phyloP scores from a whole-genome alignment of 2,797 vertebrate species.

The Limnodromus scolopaceus region DNA sequence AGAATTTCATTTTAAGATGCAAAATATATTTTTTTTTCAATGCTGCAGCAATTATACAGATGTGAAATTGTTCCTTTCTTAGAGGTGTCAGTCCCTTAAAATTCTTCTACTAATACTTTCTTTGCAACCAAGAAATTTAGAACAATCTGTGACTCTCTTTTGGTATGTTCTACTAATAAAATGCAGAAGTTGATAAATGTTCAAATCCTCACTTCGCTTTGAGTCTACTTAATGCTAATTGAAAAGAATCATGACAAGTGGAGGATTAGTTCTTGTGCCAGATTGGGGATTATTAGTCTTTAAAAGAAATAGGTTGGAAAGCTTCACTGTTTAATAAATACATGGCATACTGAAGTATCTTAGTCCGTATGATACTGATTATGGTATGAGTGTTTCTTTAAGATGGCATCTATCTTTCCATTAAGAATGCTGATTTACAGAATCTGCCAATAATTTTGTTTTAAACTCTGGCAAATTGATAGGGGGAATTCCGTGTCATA shows the following conservation, averaged over 20 bases:
- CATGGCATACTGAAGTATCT: constrained; percentile 70
- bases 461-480: constrained; percentile 10
- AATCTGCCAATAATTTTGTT: constrained; percentile 33
- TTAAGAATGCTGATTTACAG: constrained; percentile 26
- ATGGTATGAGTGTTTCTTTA: constrained; percentile 10
- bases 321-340: constrained; percentile 75
- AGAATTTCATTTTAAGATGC: not conserved
- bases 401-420: not conserved
- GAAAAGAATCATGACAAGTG: constrained; percentile 79
- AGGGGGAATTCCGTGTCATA: not conserved
- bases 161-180: constrained; percentile 37
- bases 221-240: constrained; percentile 76
- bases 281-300: constrained; percentile 74
- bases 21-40: not conserved
- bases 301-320: constrained; percentile 77
- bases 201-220: constrained; percentile 64
- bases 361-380: constrained; percentile 74
- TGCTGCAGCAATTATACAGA: not conserved
- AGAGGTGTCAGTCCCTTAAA: not conserved
- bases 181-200: constrained; percentile 71
- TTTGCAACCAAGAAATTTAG: constrained; percentile 28
- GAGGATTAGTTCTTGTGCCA: constrained; percentile 74
- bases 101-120: not conserved
- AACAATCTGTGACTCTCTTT: not conserved
- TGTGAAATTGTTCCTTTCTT: not conserved